Base-by-base conservation (phyloP, 2,797 vertebrate species). In the Caiman crocodilus region DNA sequence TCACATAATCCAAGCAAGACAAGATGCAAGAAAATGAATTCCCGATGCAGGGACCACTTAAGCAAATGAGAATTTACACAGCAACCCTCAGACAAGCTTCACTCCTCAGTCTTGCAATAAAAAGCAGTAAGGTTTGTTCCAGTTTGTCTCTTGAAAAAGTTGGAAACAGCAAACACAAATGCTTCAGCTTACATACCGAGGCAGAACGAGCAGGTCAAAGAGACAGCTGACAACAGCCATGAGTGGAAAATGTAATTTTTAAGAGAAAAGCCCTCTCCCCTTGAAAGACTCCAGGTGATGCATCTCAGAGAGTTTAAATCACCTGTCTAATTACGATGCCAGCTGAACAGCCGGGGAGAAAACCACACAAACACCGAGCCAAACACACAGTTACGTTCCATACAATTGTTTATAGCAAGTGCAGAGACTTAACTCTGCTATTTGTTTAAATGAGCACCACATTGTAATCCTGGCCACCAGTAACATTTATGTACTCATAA, bases 401-500 rank as follows among this genome's bases (percentile, higher is more conserved):
- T 79, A 64, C 26, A 57, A 4, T 9, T 92, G 91, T 94, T 92
- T 73, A 92, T 92, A 96, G 92, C 94, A 95, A 74, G 85, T 71
- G 80, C 79, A 83, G 81, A 73, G 84, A 82, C 93, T 83, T 71
- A 81, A 83, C 57, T 73, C 20, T 25, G n/a, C 88, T 96, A 71
- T 91, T 95, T 94, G 10, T 90, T 95, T 91, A 91, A 83, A 56
- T 77, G 74, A 14, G 79, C 69, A 85, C 56, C 80, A 65, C 56
- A 84, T 85, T 84, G 83, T 88, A 86, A 15, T 79, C 58, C 93
- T 93, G 90, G 91, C 83, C 92, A 96, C 91, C 82, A 94, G 91
- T 64, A 95, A 89, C 90, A 93, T 94, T 95, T 95, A 94, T 92
- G 90, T 42, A 35, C 69, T 23, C 42, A 18, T 25, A 85, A 89